Base-by-base conservation (phyloP, 2,797 vertebrate genomes). In the Borostomias antarcticus region DNA sequence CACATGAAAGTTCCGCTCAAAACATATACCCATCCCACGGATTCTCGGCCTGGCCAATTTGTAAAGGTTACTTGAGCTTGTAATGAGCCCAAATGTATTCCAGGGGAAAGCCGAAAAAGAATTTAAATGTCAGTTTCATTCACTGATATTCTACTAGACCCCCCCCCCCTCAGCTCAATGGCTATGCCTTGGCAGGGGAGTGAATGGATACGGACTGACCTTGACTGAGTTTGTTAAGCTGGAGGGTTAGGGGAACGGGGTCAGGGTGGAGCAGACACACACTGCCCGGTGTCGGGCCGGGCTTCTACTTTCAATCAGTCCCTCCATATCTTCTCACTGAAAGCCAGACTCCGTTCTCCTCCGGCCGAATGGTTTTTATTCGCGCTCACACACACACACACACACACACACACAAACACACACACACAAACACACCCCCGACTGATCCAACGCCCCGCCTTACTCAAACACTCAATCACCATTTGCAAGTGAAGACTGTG, bases 191-290 rank as follows among this genome's bases (percentile, higher is more conserved):
- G 75, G 70, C 76, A 63, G 11, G 43, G 62, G 73, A 74, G 37
- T 40, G 15, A 19, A 72, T 83, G 70, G 86, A 85, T 69, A 63
- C n/a, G n/a, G 72, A 8, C 68, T 81, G 86, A 88, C 86, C 84
- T 74, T 45, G 30, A 78, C 82, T 76, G 82, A 78, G 79, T 77
- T 81, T 76, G 81, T 85, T 80, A 80, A 86, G 81, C 83, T 72
- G 79, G 10, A 4, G 77, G 82, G 85, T 84, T 77, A 60, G 48
- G 19, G 4, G 52, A 73, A 67, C 79, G 66, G 68, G 78, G 68
- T 73, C 72, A 17, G 50, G 50, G 13, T 56, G 56, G 69, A 83
- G 73, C 62, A 67, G 76, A 72, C 61, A 64, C 3, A 59, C 64
- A 23, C 70, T 56, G 77, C 70, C 73, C 40, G n/a, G 73, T 2